Conservation (phyloP, 2,113 vertebrate genomes). For the Laticauda laticaudata region DNA sequence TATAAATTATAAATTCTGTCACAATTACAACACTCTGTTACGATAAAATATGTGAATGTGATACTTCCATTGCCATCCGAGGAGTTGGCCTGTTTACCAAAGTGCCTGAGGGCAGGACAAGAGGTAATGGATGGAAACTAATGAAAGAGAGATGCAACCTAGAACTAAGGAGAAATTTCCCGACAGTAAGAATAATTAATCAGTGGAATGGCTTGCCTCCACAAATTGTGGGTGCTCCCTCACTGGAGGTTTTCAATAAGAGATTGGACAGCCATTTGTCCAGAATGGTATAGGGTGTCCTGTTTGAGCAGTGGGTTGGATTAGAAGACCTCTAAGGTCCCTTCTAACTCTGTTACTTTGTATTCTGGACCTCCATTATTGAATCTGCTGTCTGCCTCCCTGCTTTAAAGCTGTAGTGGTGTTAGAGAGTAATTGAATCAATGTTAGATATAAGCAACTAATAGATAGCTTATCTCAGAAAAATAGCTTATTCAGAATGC, state of each 20-base stretch:
- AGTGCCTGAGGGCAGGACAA: not conserved
- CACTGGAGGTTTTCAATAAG: not conserved
- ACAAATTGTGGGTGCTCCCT: not conserved
- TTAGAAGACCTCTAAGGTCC: not conserved
- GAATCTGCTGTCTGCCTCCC: not conserved
- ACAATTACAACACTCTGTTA: not conserved
- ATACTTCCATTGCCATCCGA: not conserved
- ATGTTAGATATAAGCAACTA: not conserved
- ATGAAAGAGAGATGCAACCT: not conserved
- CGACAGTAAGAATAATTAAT: not conserved
- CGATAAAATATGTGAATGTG: not conserved
- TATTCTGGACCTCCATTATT: not conserved
- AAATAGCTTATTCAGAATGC: not conserved
- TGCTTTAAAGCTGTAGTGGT: not conserved
- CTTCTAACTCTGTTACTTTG: not conserved
- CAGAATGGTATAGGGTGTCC: not conserved
- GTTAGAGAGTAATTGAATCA: not conserved
- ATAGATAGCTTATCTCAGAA: not conserved
- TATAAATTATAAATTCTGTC: not conserved
- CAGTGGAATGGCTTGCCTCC: not conserved
- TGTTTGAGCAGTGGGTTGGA: not conserved
- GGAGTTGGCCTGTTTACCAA: not conserved
- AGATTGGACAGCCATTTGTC: not conserved
- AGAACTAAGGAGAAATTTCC: not conserved
- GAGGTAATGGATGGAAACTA: not conserved